Evolutionary conservation across 2,888 invertebrate genomes (phyloP), one percentile per base, ranked within the genome.

Genomic region (Xanthorhoe spadicearia): DNA sequence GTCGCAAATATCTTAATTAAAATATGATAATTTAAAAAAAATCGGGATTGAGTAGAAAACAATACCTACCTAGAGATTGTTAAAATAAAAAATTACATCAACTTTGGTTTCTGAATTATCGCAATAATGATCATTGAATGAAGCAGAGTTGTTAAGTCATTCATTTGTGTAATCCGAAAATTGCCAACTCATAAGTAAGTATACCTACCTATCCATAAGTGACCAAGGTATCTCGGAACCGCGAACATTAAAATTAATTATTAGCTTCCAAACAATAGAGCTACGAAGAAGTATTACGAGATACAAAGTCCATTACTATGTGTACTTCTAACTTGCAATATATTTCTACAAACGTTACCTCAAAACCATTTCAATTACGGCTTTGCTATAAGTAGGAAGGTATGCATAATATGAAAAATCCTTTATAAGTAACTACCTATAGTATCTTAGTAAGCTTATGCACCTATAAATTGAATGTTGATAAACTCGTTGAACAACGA

Each of bases 401-500:
- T 46, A 51, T 5, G 7, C 50, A 59, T 55, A 59, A 46, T 54
- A 46, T 17, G n/a, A n/a, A n/a, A n/a, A n/a, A n/a, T n/a, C n/a
- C n/a, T n/a, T n/a, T n/a, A n/a, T n/a, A n/a, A n/a, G n/a, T n/a
- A n/a, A n/a, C n/a, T n/a, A n/a, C n/a, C n/a, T n/a, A n/a, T n/a
- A n/a, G n/a, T n/a, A n/a, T n/a, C n/a, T n/a, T n/a, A n/a, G n/a
- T n/a, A n/a, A n/a, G n/a, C n/a, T n/a, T n/a, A n/a, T n/a, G n/a
- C n/a, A 3, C 23, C 23, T 23, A 23, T 23, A 23, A 23, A n/a
- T n/a, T 32, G 18, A 50, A 60, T 64, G 50, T 10, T 38, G 15
- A 50, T 50, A 38, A 66, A 61, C 38, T 52, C 35, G 56, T 48
- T 57, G 49, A 64, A 63, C 60, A 67, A 70, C 10, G 59, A 61